Percentiles rank a stretch among this genome's conserved stretches.
Conservation (phyloP, 2,113 vertebrate species). For the Cercocebus atys region DNA sequence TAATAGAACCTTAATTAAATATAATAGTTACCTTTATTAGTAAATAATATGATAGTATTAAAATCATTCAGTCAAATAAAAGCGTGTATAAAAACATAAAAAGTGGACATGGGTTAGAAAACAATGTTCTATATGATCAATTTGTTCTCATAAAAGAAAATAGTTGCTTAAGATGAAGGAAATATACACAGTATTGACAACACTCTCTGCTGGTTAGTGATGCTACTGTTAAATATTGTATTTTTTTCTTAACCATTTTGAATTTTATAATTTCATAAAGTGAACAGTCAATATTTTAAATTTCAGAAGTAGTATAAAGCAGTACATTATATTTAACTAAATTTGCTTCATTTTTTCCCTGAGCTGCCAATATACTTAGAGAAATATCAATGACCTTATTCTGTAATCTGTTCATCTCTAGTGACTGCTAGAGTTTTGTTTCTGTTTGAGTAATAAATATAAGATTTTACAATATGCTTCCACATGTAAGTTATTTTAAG, state of each 20-base stretch:
- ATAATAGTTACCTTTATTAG: not conserved
- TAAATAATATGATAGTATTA: not conserved
- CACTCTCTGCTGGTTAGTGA: not conserved
- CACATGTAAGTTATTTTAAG: not conserved
- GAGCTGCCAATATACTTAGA: not conserved
- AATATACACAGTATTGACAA: not conserved
- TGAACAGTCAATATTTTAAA: not conserved
- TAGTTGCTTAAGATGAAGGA: not conserved
- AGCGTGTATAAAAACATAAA: not conserved
- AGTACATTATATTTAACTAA: not conserved
- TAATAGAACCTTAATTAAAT: not conserved
- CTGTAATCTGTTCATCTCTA: not conserved
- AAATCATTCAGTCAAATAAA: not conserved
- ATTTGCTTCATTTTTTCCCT: not conserved
- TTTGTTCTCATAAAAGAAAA: not conserved
- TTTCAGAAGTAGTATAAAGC: not conserved
- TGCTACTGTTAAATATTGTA: not conserved
- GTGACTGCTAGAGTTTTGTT: not conserved
- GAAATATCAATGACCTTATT: not conserved
- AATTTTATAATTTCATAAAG: not conserved
- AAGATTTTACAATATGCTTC: not conserved
- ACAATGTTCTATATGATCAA: not conserved
- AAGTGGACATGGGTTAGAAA: not conserved
- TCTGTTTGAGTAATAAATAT: slow-evolving; percentile 8
- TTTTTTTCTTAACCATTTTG: not conserved